Evolutionary conservation across 2,113 vertebrate species (phyloP).

Genomic region (Picathartes gymnocephalus): DNA sequence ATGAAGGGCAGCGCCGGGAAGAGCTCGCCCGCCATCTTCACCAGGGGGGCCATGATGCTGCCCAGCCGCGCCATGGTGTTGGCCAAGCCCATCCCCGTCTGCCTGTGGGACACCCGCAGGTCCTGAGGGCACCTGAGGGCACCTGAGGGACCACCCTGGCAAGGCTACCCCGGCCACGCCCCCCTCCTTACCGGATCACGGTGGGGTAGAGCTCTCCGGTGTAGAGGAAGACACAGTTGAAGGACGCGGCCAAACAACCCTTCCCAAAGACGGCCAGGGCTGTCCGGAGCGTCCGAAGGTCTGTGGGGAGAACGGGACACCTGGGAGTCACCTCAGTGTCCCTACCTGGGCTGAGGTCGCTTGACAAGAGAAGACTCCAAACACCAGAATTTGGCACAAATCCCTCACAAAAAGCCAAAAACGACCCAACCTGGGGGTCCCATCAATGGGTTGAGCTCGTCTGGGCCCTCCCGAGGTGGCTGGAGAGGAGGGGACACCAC

Average conservation of each 20-base stretch:
- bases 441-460: fast-evolving
- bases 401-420: fast-evolving
- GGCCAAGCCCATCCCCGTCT: conserved; percentile 11
- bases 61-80: conserved; percentile 30
- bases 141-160: neutral
- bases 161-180: fast-evolving
- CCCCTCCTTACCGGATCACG: neutral
- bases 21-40: neutral
- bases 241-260: conserved; percentile 7
- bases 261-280: neutral
- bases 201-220: conserved; percentile 41
- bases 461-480: too few relatives aligned
- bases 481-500: neutral
- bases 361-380: neutral
- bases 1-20: neutral
- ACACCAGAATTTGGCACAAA: neutral
- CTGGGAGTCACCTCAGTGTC: neutral
- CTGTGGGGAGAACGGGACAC: neutral
- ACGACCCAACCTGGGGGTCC: fast-evolving
- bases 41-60: neutral
- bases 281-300: neutral
- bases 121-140: fast-evolving
- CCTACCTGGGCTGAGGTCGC: fast-evolving
- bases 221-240: conserved; percentile 47
- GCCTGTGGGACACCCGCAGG: neutral